These are phyloP conservation scores for Gisinianus flammeolus DNA, from an alignment of 2,888 invertebrate genomes.

Conservation along the genomic window DNA sequence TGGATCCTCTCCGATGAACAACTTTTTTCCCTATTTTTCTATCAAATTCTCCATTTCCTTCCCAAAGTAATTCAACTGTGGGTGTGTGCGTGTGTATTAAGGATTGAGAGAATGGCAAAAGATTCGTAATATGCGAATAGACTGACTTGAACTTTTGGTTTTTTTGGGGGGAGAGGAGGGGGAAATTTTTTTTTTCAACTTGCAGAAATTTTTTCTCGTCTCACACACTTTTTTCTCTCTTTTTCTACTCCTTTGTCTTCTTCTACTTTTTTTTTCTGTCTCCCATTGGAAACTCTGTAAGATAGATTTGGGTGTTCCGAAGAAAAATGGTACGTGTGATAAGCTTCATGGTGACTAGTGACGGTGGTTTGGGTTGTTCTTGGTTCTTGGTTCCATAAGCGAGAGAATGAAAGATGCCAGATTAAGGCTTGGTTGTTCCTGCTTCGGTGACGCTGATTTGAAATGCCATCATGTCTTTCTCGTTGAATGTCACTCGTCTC, in stretches of 20 bases:
- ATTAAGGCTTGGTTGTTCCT: conserved; percentile 44
- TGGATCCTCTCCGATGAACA: conserved; percentile 42
- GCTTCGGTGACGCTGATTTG: conserved; percentile 42
- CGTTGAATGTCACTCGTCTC: conserved; percentile 27
- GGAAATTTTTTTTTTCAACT: conserved; percentile 2
- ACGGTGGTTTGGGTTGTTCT: conserved; percentile 11
- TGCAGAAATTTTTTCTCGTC: conserved; percentile 16
- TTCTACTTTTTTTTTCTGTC: not conserved
- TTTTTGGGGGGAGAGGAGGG: not conserved
- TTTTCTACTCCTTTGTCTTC: not conserved
- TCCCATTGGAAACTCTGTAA: conserved; percentile 4
- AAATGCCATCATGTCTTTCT: conserved; percentile 37
- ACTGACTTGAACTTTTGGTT: conserved; percentile 15
- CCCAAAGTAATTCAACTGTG: not conserved
- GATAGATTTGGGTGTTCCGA: conserved; percentile 22
- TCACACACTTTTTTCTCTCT: conserved; percentile 9
- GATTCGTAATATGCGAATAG: conserved; percentile 23
- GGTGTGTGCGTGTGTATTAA: not conserved
- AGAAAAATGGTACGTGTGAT: conserved; percentile 30
- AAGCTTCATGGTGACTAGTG: conserved; percentile 15
- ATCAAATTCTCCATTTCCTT: not conserved
- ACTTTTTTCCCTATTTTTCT: conserved; percentile 36
- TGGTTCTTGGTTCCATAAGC: not conserved
- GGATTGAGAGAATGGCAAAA: conserved; percentile 18
- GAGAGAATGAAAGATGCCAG: conserved; percentile 30